phyloP scores from a whole-genome alignment of 2,113 vertebrate genomes.

The Hirundichthys speculiger region DNA sequence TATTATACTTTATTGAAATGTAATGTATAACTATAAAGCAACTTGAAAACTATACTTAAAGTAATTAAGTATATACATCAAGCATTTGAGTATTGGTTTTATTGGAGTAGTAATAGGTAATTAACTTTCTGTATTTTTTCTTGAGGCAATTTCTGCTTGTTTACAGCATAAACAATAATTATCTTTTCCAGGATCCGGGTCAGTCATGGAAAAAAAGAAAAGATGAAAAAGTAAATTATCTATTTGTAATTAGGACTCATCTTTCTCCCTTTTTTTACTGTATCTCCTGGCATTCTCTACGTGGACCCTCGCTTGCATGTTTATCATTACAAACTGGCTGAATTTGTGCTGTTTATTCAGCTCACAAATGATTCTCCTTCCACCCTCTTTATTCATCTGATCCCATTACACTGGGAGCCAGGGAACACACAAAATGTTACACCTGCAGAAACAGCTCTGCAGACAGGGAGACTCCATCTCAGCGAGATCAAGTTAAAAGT shows the following conservation, averaged over 20 bases:
- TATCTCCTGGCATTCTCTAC: neutral
- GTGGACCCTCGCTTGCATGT: slow-evolving; percentile 43
- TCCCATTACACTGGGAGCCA: slow-evolving; percentile 13
- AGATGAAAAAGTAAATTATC: too few species aligned
- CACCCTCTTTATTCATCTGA: slow-evolving; percentile 40
- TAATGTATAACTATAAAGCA: too few species aligned
- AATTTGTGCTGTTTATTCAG: slow-evolving; percentile 41
- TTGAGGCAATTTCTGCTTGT: slow-evolving; percentile 10
- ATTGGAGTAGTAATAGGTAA: neutral
- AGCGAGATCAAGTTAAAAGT: slow-evolving; percentile 11
- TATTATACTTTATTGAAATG: too few species aligned
- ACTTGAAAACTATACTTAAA: neutral
- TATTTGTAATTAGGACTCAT: neutral
- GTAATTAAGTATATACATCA: neutral
- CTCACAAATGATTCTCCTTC: slow-evolving; percentile 25
- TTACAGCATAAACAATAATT: slow-evolving; percentile 14
- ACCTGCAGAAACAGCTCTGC: slow-evolving; percentile 12
- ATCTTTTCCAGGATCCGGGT: neutral
- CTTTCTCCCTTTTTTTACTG: neutral
- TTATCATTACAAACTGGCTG: slow-evolving; percentile 44
- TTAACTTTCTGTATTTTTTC: neutral
- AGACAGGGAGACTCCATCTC: slow-evolving; percentile 16
- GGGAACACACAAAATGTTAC: neutral
- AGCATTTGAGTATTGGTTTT: neutral
- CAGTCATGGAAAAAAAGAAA: too few species aligned